phyloP scores from a whole-genome alignment of 2,797 vertebrate species.

The Eurystomus glaucurus region DNA sequence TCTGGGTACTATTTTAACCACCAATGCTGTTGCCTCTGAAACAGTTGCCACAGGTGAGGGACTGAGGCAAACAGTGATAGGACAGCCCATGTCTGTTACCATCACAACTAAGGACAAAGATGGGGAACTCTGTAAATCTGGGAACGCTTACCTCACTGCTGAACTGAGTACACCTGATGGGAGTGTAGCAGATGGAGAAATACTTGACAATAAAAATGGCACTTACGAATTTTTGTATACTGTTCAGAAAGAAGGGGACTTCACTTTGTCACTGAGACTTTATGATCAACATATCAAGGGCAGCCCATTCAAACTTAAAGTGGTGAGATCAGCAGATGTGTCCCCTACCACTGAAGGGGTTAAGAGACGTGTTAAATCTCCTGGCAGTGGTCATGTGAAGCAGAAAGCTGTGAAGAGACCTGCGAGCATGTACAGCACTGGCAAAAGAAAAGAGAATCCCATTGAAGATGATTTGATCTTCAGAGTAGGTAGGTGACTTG shows the following conservation, averaged over 20 bases:
- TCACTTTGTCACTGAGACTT: constrained; percentile 91
- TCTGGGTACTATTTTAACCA: constrained; percentile 93
- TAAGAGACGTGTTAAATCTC: constrained; percentile 94
- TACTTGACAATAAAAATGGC: constrained; percentile 97
- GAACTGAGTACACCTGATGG: constrained; percentile 91
- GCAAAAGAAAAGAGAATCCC: constrained; percentile 95
- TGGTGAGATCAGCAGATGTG: constrained; percentile 90
- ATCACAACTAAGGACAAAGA: constrained; percentile 98
- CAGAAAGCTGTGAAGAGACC: constrained; percentile 95
- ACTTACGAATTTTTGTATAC: constrained; percentile 95
- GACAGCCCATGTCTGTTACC: constrained; percentile 91
- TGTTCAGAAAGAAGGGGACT: constrained; percentile 92
- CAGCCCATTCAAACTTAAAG: constrained; percentile 95
- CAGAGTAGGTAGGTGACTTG: constrained; percentile 89
- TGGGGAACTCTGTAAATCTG: constrained; percentile 94
- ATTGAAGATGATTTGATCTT: constrained; percentile 97
- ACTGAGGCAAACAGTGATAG: constrained; percentile 91
- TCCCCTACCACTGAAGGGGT: constrained; percentile 89
- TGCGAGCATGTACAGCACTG: constrained; percentile 96
- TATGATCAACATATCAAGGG: constrained; percentile 96
- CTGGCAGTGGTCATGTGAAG: constrained; percentile 92
- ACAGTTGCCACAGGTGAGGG: constrained; percentile 95
- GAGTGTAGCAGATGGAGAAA: constrained; percentile 89
- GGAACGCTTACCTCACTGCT: constrained; percentile 91
- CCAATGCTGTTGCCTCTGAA: constrained; percentile 94